phyloP scores from a whole-genome alignment of 2,888 invertebrate genomes.

The Eupithecia tripunctaria region DNA sequence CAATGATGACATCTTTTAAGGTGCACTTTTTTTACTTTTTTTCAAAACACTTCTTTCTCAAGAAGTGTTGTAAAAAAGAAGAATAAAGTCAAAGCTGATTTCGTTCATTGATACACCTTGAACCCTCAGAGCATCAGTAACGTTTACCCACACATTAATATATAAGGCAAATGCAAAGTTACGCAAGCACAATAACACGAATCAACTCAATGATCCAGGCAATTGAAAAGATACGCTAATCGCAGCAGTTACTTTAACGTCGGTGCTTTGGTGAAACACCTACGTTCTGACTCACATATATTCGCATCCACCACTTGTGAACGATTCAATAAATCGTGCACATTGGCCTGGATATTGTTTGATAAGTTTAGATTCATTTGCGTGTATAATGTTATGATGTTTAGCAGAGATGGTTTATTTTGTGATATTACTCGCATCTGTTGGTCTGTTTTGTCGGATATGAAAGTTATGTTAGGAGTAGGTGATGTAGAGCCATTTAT shows the following conservation, averaged over 20 bases:
- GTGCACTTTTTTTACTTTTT: no score
- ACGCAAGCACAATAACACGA: slow-evolving; percentile 8
- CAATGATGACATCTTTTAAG: background rate
- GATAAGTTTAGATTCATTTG: background rate
- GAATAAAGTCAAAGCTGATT: background rate
- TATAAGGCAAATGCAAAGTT: background rate
- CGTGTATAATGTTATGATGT: background rate
- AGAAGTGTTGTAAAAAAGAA: no score
- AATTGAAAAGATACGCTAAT: slow-evolving; percentile 35
- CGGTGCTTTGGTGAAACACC: slow-evolving; percentile 12
- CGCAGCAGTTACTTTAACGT: slow-evolving; percentile 30
- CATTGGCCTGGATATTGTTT: background rate
- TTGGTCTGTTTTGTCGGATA: background rate
- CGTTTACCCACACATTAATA: background rate
- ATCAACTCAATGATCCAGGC: slow-evolving; percentile 14
- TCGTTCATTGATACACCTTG: background rate
- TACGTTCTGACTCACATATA: slow-evolving; percentile 21
- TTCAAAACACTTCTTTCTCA: no score
- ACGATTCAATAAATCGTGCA: background rate
- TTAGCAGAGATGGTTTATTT: background rate
- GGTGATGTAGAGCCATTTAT: background rate
- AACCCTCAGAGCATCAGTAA: background rate
- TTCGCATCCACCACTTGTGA: slow-evolving; percentile 17
- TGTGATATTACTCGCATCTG: background rate
- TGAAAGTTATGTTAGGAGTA: background rate